Conservation (phyloP, 1,140 invertebrate species). For the Babylonia areolata region DNA sequence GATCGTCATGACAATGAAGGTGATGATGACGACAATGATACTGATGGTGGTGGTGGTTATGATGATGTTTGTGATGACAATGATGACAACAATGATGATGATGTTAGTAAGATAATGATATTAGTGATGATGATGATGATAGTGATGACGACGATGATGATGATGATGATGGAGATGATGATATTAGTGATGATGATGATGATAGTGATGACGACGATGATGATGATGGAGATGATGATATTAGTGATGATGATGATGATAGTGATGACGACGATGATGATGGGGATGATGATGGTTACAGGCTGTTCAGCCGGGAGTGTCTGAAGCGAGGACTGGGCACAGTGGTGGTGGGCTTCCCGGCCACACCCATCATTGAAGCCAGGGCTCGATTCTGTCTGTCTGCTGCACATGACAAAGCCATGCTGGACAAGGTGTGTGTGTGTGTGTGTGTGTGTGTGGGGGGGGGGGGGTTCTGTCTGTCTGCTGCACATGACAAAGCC, state of each 20-base stretch:
- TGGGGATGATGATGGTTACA: constrained; percentile 70
- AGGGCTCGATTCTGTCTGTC: constrained; percentile 97
- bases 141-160: background rate
- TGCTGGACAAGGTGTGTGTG: constrained; percentile 83
- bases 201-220: background rate
- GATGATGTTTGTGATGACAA: background rate
- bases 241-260: background rate
- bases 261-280: background rate
- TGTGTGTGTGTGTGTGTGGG: background rate
- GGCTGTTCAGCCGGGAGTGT: constrained; percentile 90
- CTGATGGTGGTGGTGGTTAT: background rate
- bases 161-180: background rate
- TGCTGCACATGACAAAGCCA: constrained; percentile 96
- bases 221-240: background rate
- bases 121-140: background rate
- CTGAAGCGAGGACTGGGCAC: constrained; percentile 89
- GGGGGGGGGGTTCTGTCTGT: background rate
- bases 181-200: background rate
- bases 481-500: background rate
- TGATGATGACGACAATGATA: background rate
- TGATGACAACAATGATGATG: background rate
- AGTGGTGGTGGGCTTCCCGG: constrained; percentile 98
- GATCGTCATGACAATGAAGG: background rate
- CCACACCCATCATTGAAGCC: constrained; percentile 95
- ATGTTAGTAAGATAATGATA: background rate